Evolutionary conservation across 2,113 vertebrate genomes (phyloP).

Genomic region (Falcunculus frontatus): DNA sequence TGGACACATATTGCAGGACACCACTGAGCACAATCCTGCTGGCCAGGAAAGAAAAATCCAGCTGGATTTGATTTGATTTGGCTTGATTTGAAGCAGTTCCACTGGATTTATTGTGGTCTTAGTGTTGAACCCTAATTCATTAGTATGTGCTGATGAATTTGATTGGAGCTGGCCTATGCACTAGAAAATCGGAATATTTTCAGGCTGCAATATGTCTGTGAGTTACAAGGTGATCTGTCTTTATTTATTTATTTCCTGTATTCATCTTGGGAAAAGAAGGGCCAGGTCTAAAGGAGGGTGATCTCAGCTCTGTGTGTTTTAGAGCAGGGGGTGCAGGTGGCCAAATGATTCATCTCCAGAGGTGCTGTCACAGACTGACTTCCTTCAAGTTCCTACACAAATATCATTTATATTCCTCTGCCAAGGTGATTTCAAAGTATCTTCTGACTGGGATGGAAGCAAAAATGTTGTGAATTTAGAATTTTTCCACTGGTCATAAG

Average conservation of each 20-base stretch:
- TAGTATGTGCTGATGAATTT: neutral
- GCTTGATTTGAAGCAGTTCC: neutral
- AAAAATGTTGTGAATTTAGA: neutral
- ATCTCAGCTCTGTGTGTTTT: neutral
- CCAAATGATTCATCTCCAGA: neutral
- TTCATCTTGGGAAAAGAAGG: neutral
- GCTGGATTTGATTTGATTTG: neutral
- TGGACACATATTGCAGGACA: neutral
- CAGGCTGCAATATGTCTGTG: neutral
- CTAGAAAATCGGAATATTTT: neutral
- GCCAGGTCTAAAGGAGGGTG: fast-evolving
- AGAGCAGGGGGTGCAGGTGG: neutral
- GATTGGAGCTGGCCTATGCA: neutral
- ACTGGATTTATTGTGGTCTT: neutral
- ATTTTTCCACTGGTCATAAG: neutral
- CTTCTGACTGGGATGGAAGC: neutral
- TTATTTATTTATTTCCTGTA: neutral
- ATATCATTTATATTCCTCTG: neutral
- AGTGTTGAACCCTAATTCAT: neutral
- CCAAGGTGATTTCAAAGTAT: neutral
- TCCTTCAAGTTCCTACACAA: neutral
- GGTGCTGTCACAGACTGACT: neutral
- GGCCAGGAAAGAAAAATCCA: neutral
- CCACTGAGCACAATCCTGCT: neutral
- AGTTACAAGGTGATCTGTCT: neutral